Evolutionary conservation across 2,797 vertebrate genomes (phyloP).

Genomic region (Leucoraja ocellata): DNA sequence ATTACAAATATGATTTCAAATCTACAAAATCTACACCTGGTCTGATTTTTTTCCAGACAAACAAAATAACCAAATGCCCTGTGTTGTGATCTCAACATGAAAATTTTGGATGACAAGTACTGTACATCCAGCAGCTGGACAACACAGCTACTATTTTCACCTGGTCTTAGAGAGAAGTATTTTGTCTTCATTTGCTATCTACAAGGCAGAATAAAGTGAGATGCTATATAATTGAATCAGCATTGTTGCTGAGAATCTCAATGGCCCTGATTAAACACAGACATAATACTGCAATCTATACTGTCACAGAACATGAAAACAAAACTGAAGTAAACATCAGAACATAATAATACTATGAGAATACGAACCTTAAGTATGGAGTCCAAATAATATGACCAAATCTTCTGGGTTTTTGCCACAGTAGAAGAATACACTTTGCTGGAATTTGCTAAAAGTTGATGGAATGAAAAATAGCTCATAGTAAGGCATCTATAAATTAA

Average conservation of each 20-base stretch:
- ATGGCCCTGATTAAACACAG: neutral
- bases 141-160: neutral
- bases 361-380: conserved; percentile 87
- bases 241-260: neutral
- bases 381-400: conserved; percentile 85
- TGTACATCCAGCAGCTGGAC: neutral
- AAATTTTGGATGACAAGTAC: neutral
- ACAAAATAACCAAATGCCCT: neutral
- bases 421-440: conserved; percentile 81
- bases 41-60: neutral
- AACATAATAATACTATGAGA: neutral
- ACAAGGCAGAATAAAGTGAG: neutral
- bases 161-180: neutral
- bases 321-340: neutral
- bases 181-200: neutral
- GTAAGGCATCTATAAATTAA: neutral
- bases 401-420: conserved; percentile 88
- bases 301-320: neutral
- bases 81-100: neutral
- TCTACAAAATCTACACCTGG: neutral
- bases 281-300: neutral
- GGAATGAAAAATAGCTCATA: conserved; percentile 24
- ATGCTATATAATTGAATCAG: neutral
- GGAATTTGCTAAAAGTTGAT: conserved; percentile 70
- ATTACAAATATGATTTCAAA: neutral